phyloP scores from a whole-genome alignment of 1,140 invertebrate genomes.

The Dinothrombium tinctorium region DNA sequence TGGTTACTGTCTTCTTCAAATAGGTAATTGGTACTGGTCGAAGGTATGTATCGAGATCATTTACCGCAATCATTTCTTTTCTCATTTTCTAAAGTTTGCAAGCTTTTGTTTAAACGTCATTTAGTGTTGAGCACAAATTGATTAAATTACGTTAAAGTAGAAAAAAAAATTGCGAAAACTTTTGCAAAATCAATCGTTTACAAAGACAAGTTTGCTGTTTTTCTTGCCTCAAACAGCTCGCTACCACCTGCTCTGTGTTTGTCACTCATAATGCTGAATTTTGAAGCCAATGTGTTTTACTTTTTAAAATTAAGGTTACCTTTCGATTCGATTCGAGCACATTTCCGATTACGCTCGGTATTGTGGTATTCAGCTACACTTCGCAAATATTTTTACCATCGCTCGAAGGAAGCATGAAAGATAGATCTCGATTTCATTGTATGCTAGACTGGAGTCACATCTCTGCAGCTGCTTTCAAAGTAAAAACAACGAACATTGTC shows the following conservation, averaged over 20 bases:
- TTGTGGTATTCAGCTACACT: conserved; percentile 98
- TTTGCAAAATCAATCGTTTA: too few relatives aligned
- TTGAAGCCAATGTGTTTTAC: too few relatives aligned
- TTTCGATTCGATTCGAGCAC: conserved; percentile 80
- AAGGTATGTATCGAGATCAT: conserved; percentile 21
- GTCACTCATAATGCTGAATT: background rate
- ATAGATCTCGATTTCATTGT: conserved; percentile 69
- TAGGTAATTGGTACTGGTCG: conserved; percentile 71
- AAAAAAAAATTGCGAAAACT: too few relatives aligned
- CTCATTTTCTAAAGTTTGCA: background rate
- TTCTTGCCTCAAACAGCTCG: background rate
- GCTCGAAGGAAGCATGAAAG: conserved; percentile 82
- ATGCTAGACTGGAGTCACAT: conserved; percentile 98
- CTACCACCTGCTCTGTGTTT: background rate
- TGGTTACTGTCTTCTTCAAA: conserved; percentile 82
- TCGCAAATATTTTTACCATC: conserved; percentile 97
- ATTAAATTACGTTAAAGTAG: too few relatives aligned
- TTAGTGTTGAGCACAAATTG: too few relatives aligned
- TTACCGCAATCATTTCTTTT: background rate
- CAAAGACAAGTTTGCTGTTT: background rate
- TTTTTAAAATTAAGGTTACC: conserved; percentile 56
- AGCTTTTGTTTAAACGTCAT: background rate
- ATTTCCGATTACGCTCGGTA: conserved; percentile 94
- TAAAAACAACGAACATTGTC: background rate
- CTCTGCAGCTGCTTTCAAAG: conserved; percentile 82